These are phyloP conservation scores for Caenorhabditis sp. DNA, from an alignment of 2,888 invertebrate genomes.

Conservation along the genomic window DNA sequence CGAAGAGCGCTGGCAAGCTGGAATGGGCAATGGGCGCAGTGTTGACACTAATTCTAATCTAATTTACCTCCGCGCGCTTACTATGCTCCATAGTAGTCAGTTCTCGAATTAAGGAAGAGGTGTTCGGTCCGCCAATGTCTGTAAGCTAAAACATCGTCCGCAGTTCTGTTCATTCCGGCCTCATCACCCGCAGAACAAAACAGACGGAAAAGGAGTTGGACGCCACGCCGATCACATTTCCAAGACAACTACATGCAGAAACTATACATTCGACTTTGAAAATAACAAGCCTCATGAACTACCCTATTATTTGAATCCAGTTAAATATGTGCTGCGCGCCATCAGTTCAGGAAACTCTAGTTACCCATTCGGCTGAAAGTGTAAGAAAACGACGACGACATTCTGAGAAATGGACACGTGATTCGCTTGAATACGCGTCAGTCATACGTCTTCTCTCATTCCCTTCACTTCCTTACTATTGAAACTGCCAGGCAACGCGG, in stretches of 20 bases:
- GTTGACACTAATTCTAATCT: constrained; percentile 3
- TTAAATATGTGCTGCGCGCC: neutral
- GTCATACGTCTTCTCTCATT: constrained; percentile 8
- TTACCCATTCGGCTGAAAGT: neutral
- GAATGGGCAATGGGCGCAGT: constrained; percentile 12
- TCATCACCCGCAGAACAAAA: too few species aligned
- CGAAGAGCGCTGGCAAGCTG: constrained; percentile 36
- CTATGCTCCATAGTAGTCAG: constrained; percentile 15
- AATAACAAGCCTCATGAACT: neutral
- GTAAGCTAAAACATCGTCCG: constrained; percentile 4
- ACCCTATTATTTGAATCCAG: constrained; percentile 1
- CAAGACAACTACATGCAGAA: neutral
- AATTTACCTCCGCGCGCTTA: constrained; percentile 39
- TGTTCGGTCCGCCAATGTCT: constrained; percentile 10
- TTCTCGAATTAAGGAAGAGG: constrained; percentile 15
- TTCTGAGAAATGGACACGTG: constrained; percentile 37
- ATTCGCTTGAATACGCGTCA: constrained; percentile 1
- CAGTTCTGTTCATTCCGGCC: too few species aligned
- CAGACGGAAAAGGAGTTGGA: neutral
- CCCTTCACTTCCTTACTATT: constrained; percentile 24
- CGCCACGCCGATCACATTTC: constrained; percentile 7
- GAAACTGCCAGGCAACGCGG: constrained; percentile 46
- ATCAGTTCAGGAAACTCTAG: neutral
- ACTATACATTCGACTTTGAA: too few species aligned
- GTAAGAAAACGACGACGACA: constrained; percentile 5